Base-by-base conservation (phyloP, 2,797 vertebrate species). In the Spinibarbus caldwelli region DNA sequence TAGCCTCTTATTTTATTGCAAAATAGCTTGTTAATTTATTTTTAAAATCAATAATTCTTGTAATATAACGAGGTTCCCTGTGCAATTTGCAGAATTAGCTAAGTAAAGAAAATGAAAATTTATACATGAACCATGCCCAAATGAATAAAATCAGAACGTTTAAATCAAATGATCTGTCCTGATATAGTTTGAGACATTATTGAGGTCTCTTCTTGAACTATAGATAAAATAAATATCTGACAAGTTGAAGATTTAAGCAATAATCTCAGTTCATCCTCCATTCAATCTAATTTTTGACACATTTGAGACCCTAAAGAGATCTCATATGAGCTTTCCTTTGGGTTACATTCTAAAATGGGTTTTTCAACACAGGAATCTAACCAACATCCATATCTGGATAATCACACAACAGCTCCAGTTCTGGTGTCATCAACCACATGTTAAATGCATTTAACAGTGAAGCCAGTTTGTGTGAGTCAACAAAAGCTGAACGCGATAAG, bases 401-500 rank as follows among this genome's bases (percentile, higher is more conserved):
- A 86, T 87, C 70, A 70, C 29, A 80, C 38, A 52, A 26, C 45
- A 79, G 45, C 82, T 52, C 29, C 26, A 72, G 54, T 54, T 62
- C 47, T 41, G 34, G 68, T 43, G 54, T 79, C 73, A 73, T 76
- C 29, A 70, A 82, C 66, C 54, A 78, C 59, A 72, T 71, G 85
- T 84, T 87, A 77, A 80, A 76, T 54, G 66, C 62, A 84, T 86
- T 79, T 87, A 82, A 71, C 77, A 83, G 76, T 66, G 36, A 82
- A 79, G 83, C 82, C 54, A 54, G 79, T 52, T 62, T n/a, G 41
- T 70, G 62, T 54, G 54, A 87, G 72, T 85, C 85, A 83, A 89
- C 82, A 91, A 86, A 78, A 83, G 73, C 84, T 86, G 70, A 87
- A 87, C 66, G 78, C 66, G 72, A 82, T 86, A 86, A 89, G 85